phyloP scores from a whole-genome alignment of 1,140 invertebrate genomes.

The Anoplolepis gracilipes region DNA sequence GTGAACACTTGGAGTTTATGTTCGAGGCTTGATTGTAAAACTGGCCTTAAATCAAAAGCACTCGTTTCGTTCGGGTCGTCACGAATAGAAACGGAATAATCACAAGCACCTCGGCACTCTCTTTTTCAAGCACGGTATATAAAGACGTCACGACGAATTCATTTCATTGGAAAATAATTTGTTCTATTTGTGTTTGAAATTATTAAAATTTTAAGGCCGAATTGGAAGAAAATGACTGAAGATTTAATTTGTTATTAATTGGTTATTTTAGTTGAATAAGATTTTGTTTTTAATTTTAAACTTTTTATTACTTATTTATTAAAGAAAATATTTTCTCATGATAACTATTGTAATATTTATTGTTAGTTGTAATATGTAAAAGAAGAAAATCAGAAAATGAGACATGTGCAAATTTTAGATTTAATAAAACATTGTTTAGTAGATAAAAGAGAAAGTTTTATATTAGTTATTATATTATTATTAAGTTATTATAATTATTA shows the following conservation, averaged over 20 bases:
- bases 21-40: conserved; percentile 59
- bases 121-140: neutral
- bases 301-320: neutral
- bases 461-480: too few relatives aligned
- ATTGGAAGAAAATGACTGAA: neutral
- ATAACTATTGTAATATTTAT: neutral
- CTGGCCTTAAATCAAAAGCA: conserved; percentile 52
- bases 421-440: too few relatives aligned
- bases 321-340: neutral
- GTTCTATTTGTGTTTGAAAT: neutral
- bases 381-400: neutral
- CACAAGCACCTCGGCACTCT: neutral
- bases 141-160: neutral
- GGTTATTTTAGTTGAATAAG: neutral
- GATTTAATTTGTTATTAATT: neutral
- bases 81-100: conserved; percentile 58
- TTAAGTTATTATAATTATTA: too few relatives aligned
- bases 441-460: too few relatives aligned
- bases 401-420: neutral
- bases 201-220: neutral
- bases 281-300: neutral
- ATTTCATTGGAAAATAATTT: neutral
- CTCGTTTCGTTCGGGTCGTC: conserved; percentile 26
- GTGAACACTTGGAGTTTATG: conserved; percentile 50
- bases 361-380: neutral